Percentiles rank a stretch among this genome's conserved stretches.
These are phyloP conservation scores for Lordiphosa mommai DNA, from an alignment of 1,140 invertebrate genomes.

Conservation along the genomic window DNA sequence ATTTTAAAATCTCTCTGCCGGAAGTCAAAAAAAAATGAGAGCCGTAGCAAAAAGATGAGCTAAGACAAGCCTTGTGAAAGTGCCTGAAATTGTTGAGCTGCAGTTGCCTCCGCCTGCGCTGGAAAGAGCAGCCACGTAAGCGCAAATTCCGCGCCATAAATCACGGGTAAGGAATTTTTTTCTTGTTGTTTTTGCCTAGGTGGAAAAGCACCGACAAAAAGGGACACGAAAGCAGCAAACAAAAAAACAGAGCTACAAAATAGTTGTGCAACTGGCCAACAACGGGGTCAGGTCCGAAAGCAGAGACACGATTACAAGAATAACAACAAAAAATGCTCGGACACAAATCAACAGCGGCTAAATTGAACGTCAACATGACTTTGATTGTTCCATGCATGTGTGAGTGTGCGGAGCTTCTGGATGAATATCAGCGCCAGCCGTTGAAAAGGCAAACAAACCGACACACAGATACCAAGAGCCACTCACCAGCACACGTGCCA, in stretches of 20 bases:
- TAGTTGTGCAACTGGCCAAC: conserved; percentile 59
- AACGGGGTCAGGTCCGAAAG: conserved; percentile 31
- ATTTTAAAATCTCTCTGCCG: conserved; percentile 14
- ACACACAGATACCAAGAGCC: conserved; percentile 19
- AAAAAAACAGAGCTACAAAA: conserved; percentile 23
- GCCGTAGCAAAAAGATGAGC: too few species aligned
- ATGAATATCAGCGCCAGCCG: conserved; percentile 37
- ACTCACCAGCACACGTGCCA: conserved; percentile 34
- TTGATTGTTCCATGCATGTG: conserved; percentile 53
- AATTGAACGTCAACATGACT: conserved; percentile 73
- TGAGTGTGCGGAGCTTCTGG: conserved; percentile 12
- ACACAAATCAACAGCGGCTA: conserved; percentile 69
- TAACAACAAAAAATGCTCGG: conserved; percentile 27
- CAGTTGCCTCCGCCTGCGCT: conserved; percentile 14
- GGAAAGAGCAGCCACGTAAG: conserved; percentile 41
- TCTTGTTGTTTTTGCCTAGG: conserved; percentile 21
- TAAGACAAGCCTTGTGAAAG: conserved; percentile 34
- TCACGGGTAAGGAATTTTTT: conserved; percentile 63
- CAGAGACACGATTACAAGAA: conserved; percentile 8
- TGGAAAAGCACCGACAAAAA: conserved; percentile 26
- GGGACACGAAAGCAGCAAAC: conserved; percentile 2
- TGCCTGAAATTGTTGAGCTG: conserved; percentile 25
- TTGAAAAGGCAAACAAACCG: conserved; percentile 32
- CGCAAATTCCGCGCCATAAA: conserved; percentile 71
- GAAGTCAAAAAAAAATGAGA: conserved; percentile 17